Base-by-base conservation (phyloP, 2,113 vertebrate genomes). In the Cyanoramphus novaezelandiae region DNA sequence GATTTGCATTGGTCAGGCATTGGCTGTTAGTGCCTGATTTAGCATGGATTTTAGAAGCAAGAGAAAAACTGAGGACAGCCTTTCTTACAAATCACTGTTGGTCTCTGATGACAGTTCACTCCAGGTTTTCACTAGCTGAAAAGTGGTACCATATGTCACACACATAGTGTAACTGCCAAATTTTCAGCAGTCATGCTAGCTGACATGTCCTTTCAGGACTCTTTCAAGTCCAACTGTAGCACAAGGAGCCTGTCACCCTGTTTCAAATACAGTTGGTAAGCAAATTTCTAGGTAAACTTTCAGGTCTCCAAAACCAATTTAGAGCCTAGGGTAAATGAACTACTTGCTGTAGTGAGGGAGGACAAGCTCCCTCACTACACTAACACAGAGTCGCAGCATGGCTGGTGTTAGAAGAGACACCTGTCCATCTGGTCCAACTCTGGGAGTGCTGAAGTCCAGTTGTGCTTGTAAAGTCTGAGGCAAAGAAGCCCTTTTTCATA, bases 161-260 rank as follows among this genome's bases (percentile, higher is more conserved):
- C 18, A 39, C 0, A 0, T 5, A n/a, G 18, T 16, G 8, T 53
- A 63, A 21, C 5, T 57, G 4, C 1, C 27, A 81, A 29, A 9
- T 23, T 63, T 90, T 46, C 21, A 13, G 8, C 1, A 10, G 31
- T 17, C 21, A 6, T 82, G 11, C 1, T 31, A 67, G 3, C 4
- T 28, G 9, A 1, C 13, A 13, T 33, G 11, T 79, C 10, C 18
- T 53, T 87, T 82, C n/a, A 62, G 14, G 10, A 29, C 7, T 65
- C 14, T 57, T 20, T 47, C 21, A 39, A 6, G 8, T 71, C 10
- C 10, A 65, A 3, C 19, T 53, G 14, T 4, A 44, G 6, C 4
- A 4, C 17, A 28, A 3, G 13, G 21, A 41, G 3, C 50, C 12
- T 41, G 43, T 35, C 7, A 25, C 2, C 0, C 2, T 11, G 1